Evolutionary conservation across 2,888 invertebrate species (phyloP).

Genomic region (Drosophila planitibia): DNA sequence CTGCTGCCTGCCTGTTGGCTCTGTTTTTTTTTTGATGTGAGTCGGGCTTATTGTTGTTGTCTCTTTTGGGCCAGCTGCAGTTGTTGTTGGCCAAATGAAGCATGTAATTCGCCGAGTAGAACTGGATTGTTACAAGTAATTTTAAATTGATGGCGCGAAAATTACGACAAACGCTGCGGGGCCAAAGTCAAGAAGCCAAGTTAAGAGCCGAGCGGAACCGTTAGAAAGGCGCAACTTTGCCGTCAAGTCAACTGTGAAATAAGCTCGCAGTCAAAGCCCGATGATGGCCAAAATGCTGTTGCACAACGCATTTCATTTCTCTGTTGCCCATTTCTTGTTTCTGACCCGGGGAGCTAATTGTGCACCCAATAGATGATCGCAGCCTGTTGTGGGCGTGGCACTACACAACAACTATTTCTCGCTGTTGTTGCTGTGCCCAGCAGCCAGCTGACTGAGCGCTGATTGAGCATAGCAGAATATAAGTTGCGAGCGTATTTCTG

Average conservation of each 20-base stretch:
- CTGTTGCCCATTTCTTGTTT: constrained; percentile 9
- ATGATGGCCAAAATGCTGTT: constrained; percentile 61
- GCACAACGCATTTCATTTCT: constrained; percentile 43
- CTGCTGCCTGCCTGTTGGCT: neutral
- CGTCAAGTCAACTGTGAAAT: constrained; percentile 77
- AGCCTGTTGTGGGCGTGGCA: constrained; percentile 52
- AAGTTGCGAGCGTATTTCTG: neutral
- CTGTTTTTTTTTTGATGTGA: neutral
- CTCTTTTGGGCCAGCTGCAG: constrained; percentile 43
- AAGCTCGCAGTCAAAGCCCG: constrained; percentile 50
- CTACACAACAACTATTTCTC: constrained; percentile 10
- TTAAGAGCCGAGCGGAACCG: constrained; percentile 58
- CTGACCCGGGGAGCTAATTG: constrained; percentile 72
- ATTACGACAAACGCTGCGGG: constrained; percentile 76
- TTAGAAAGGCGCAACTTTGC: constrained; percentile 58
- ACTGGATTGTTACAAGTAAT: constrained; percentile 66
- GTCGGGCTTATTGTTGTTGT: constrained; percentile 4
- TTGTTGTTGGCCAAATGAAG: constrained; percentile 65
- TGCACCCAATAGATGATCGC: constrained; percentile 66
- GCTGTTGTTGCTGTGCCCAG: constrained; percentile 27
- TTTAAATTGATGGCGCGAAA: constrained; percentile 82
- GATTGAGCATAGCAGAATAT: constrained; percentile 44
- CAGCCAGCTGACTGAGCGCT: constrained; percentile 52
- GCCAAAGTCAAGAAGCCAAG: constrained; percentile 62
- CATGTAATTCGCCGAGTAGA: constrained; percentile 69